These are phyloP conservation scores for Enteromius trimaculatus DNA, from an alignment of 2,797 vertebrate species.

Conservation along the genomic window DNA sequence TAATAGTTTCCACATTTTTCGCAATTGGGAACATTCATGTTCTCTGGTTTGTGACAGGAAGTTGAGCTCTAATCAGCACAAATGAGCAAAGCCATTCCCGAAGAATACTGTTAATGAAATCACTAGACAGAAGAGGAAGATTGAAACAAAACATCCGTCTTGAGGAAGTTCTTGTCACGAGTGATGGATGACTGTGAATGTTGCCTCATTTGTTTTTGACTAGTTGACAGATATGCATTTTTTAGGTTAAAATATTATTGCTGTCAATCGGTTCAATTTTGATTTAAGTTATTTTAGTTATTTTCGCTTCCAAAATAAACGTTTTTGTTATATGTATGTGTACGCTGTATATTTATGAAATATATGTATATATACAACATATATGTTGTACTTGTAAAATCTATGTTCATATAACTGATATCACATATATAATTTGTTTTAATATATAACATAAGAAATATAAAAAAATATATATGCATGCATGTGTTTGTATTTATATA, in stretches of 20 bases:
- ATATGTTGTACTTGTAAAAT: too few relatives aligned
- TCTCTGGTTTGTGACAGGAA: not conserved
- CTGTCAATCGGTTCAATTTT: too few relatives aligned
- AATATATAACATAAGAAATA: too few relatives aligned
- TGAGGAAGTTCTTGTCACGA: conserved; percentile 16
- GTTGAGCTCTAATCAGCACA: not conserved
- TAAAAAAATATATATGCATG: too few relatives aligned
- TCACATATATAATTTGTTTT: too few relatives aligned
- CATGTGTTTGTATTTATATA: too few relatives aligned
- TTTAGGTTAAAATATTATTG: not conserved
- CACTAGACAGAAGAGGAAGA: conserved; percentile 9
- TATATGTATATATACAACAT: too few relatives aligned
- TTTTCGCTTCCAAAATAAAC: too few relatives aligned
- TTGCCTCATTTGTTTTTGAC: not conserved
- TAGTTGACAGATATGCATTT: not conserved
- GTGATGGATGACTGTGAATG: not conserved
- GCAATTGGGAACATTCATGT: not conserved
- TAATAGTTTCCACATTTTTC: not conserved
- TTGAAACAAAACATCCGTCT: not conserved
- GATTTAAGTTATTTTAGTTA: too few relatives aligned
- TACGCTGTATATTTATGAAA: too few relatives aligned
- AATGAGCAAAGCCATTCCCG: not conserved
- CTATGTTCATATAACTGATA: too few relatives aligned
- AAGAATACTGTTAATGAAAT: not conserved
- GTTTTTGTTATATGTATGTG: too few relatives aligned